Base-by-base conservation (phyloP, 2,888 invertebrate genomes). In the Blastobasis adustella region DNA sequence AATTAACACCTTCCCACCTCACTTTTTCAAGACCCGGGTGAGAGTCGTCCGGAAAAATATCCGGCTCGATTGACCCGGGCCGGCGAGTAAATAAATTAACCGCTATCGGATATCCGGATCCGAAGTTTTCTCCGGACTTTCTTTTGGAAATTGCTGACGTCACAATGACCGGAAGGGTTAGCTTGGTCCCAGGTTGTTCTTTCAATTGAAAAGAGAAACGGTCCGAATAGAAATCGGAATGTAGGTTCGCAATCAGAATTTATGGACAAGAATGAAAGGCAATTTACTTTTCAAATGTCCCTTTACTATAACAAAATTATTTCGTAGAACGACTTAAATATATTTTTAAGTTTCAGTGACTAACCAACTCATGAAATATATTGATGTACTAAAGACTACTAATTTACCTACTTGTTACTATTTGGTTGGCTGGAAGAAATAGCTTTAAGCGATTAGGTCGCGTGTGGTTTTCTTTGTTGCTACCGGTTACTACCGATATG, bases 31-130 rank as follows among this genome's bases (percentile, higher is more conserved):
- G 49, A 52, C 46, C 54, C 54, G 54, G 48, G 10, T 46, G n/a
- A 46, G 8, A 62, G 60, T 65, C 63, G 58, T 56, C 61, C 53
- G 49, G 59, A 65, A 63, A 63, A 62, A 74, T 69, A 76, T 73
- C 73, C 77, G 76, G 81, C 76, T 80, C 81, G 73, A 77, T 76
- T 72, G 76, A 71, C 55, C 61, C 73, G 69, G 69, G 66, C 67
- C 72, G 65, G 71, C 61, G 69, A 73, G 80, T 80, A 82, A 83
- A 83, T 82, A 83, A 82, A 83, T 82, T 83, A 80, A 79, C 79
- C 72, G 68, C 71, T 69, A 76, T 77, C 76, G 76, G 76, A 82
- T 79, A 79, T 79, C 77, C 78, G 73, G 42, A 10, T 5, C 9
- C 42, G 42, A 4, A 42, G 42, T 42, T 74, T 65, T 58, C 54